Base-by-base conservation (phyloP, 2,888 invertebrate genomes). In the Mesochorus sp. region DNA sequence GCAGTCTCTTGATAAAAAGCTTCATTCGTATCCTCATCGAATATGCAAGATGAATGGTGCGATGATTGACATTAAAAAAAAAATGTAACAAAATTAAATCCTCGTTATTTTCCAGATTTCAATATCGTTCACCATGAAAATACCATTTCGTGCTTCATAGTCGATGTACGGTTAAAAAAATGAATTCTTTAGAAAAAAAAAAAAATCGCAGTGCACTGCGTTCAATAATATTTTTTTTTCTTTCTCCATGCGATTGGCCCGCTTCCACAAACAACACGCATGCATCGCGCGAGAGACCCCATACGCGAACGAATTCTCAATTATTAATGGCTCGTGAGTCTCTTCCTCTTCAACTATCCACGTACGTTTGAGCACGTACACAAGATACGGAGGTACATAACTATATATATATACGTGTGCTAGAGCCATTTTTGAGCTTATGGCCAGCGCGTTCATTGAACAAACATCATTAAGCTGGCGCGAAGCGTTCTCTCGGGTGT, bases 391-490 rank as follows among this genome's bases (percentile, higher is more conserved):
- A 6, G 44, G 42, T 17, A 19, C 8, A 17, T 28, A 12, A 12
- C 39, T 67, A 62, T 68, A 49, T 73, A 47, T 62, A 49, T 21
- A 59, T 21, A 34, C 44, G 26, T 42, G 14, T 55, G 64, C 73
- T 24, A 68, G 61, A 72, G 70, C 70, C 62, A 71, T 76, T 71
- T 79, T 76, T 73, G 75, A 64, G 59, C 59, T 59, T 53, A n/a
- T n/a, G 57, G 61, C 73, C 70, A 68, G 66, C 72, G 79, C 75
- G 80, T 81, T 80, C 83, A 83, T 82, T 83, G 81, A 82, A 82
- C 82, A 83, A 84, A 84, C 82, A 82, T 84, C 82, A 83, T 84
- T 84, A 83, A 72, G 82, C 81, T 70, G 70, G 59, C 70, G 49
- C 47, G 80, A 73, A 79, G 72, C 78, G 77, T 66, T 67, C 72